Evolutionary conservation across 2,113 vertebrate species (phyloP).

Genomic region (Chloebia gouldiae): DNA sequence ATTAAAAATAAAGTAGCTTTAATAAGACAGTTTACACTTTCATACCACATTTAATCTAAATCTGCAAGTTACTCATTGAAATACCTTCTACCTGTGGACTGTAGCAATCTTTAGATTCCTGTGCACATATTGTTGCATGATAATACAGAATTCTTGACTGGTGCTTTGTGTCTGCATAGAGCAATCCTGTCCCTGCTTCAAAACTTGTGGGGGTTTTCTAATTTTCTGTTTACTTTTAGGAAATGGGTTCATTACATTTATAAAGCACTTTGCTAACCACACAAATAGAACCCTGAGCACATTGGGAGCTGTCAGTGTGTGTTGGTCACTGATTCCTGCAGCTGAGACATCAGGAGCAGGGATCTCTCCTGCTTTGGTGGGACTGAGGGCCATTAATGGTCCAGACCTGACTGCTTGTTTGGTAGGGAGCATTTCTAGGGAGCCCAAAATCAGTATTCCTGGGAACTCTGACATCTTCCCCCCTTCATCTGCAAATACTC

Average conservation of each 20-base stretch:
- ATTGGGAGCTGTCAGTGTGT: neutral
- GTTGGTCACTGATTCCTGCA: neutral
- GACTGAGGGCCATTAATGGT: neutral
- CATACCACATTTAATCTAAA: neutral
- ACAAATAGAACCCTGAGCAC: neutral
- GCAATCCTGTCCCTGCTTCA: neutral
- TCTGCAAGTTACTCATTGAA: neutral
- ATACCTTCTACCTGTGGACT: neutral
- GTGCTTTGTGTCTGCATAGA: neutral
- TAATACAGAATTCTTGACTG: neutral
- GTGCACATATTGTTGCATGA: fast-evolving
- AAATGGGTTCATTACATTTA: neutral
- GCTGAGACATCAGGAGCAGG: neutral
- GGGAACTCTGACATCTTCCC: neutral
- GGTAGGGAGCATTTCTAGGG: neutral
- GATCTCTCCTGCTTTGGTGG: neutral
- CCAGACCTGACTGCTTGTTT: neutral
- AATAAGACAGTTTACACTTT: neutral
- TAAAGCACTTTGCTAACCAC: neutral
- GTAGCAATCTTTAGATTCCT: neutral
- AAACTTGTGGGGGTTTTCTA: neutral
- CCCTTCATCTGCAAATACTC: neutral
- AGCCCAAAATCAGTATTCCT: neutral
- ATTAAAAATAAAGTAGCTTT: neutral
- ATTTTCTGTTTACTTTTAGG: neutral